Percentiles rank a stretch among this genome's conserved stretches.
Evolutionary conservation across 1,140 invertebrate species (phyloP).

Genomic region (Drosophila chauvacae): DNA sequence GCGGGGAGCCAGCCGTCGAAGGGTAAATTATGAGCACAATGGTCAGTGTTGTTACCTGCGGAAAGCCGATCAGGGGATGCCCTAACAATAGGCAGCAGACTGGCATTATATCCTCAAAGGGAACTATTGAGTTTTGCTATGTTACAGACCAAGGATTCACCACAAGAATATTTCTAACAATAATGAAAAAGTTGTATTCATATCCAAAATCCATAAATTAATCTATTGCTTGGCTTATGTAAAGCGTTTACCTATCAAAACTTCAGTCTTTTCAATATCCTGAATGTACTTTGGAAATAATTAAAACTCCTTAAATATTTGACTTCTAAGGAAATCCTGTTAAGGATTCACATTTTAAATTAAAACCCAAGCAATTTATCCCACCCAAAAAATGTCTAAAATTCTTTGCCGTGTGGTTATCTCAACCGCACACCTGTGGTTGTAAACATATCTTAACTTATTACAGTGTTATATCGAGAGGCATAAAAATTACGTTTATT

Average conservation of each 20-base stretch:
- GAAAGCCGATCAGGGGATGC: conserved; percentile 19
- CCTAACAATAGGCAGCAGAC: not conserved
- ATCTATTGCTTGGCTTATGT: too few relatives aligned
- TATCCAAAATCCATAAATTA: not conserved
- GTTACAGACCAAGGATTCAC: not conserved
- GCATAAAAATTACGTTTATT: conserved; percentile 6
- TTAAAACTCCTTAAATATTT: not conserved
- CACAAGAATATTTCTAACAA: too few relatives aligned
- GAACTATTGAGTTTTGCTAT: too few relatives aligned
- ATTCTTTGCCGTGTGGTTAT: conserved; percentile 22
- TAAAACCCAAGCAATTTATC: not conserved
- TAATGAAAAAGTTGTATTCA: not conserved
- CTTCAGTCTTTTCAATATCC: not conserved
- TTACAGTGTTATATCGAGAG: conserved; percentile 30
- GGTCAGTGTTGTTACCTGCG: conserved; percentile 7
- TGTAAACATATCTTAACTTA: conserved; percentile 35
- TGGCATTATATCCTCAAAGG: too few relatives aligned
- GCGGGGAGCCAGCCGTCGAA: conserved; percentile 41
- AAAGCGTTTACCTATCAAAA: not conserved
- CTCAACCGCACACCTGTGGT: conserved; percentile 26
- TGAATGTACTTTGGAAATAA: not conserved
- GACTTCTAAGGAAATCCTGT: not conserved
- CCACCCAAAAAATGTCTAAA: not conserved
- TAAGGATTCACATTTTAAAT: not conserved
- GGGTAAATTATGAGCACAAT: conserved; percentile 58